Percentiles rank a stretch among this genome's conserved stretches.
Evolutionary conservation across 2,113 vertebrate genomes (phyloP).

Genomic region (Nannospalax galili): DNA sequence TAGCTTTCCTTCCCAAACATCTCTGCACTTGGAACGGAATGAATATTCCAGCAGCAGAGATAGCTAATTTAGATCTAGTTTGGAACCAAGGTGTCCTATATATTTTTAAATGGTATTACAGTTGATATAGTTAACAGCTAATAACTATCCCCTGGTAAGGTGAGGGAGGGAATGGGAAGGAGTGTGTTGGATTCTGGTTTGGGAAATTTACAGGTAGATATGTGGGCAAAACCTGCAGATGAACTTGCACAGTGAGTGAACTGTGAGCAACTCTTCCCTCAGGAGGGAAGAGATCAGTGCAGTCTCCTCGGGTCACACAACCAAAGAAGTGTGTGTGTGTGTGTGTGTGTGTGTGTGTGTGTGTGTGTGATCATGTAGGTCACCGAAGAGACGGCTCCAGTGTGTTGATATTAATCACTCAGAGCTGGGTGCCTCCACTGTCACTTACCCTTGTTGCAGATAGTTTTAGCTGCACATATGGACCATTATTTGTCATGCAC

Average conservation of each 20-base stretch:
- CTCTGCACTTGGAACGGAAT: constrained; percentile 7
- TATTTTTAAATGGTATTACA: background rate
- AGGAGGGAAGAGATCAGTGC: background rate
- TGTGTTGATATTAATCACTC: constrained; percentile 72
- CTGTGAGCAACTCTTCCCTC: background rate
- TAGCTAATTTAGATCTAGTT: background rate
- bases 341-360: background rate
- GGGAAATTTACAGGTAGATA: constrained; percentile 8
- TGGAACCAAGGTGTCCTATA: background rate
- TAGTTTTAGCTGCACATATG: constrained; percentile 81
- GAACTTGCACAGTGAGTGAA: background rate
- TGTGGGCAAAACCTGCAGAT: background rate
- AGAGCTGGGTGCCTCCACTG: constrained; percentile 47
- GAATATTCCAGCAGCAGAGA: constrained; percentile 10
- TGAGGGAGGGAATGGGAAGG: background rate
- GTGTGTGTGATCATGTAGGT: constrained; percentile 45
- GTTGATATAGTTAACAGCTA: constrained; percentile 10
- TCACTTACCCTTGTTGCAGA: constrained; percentile 62
- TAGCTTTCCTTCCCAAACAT: background rate
- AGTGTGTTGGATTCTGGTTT: background rate
- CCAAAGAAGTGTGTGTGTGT: background rate
- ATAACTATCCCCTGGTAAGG: background rate
- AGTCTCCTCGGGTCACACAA: constrained; percentile 17
- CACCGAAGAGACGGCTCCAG: constrained; percentile 61
- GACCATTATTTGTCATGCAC: constrained; percentile 78